Base-by-base conservation (phyloP, 2,888 invertebrate species). In the Thera britannica region DNA sequence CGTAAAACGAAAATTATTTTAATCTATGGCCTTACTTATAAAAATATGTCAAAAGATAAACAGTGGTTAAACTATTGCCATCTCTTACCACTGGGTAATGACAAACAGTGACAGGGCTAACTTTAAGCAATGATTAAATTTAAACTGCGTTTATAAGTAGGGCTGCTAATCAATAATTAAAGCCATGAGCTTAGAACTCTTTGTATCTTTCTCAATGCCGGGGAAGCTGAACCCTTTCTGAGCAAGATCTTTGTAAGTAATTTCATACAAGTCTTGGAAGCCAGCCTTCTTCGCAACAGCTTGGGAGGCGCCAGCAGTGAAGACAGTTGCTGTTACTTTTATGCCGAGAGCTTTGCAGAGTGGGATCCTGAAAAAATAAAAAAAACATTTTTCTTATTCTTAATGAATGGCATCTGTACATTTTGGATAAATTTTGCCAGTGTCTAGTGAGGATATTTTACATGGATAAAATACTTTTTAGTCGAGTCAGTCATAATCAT, bases 271-370 rank as follows among this genome's bases (percentile, higher is more conserved):
- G 11, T 87, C 89, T 36, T 84, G 74, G 72, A 94, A 95, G 1
- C 94, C 94, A 0, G 90, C 92, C 71, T 91, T 94, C 71, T 85
- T 88, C 1, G 94, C 95, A 2, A 94, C 87, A 0, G 87, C 85
- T 74, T 95, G 95, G 0, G 95, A 94, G 0, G 91, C 90, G 0
- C 86, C 90, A 0, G 94, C 94, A 0, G 95, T 94, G 83, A 95
- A 95, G 0, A 93, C 90, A 0, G 95, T 95, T 0, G 89, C 90
- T 1, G 94, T 93, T 0, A 93, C 86, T 62, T 86, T 91, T 23
- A 95, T 75, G 11, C 86, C 88, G 0, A 94, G 77, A 0, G 94
- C 92, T 75, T 90, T 90, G 85, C 94, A 94, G 2, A 95, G 80
- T 0, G 92, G 92, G 62, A 94, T 83, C 70, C 95, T 95, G 84